A percentile compares a stretch with the other conserved stretches of the same genome.
These are phyloP conservation scores for Drosophila tanythrix DNA, from an alignment of 2,888 invertebrate species.

Conservation along the genomic window DNA sequence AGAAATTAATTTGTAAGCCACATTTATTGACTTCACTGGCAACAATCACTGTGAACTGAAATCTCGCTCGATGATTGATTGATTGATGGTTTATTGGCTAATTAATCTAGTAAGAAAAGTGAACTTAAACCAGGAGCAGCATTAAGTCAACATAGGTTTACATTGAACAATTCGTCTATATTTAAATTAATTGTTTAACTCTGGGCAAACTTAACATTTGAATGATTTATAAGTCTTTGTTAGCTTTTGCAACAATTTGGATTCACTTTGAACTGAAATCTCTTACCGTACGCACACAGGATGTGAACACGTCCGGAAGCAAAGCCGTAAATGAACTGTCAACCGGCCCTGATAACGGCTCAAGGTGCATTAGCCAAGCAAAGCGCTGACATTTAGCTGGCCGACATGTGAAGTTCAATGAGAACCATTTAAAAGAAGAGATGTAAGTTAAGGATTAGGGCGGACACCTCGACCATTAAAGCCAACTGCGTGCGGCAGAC, in stretches of 20 bases:
- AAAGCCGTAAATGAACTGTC: slow-evolving; percentile 66
- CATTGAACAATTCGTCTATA: not conserved
- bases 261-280: slow-evolving; percentile 31
- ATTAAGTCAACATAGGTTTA: not conserved
- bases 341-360: slow-evolving; percentile 32
- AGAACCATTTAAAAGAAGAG: slow-evolving; percentile 1
- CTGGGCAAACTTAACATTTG: too few species aligned
- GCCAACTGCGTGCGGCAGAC: slow-evolving; percentile 67
- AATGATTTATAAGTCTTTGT: too few species aligned
- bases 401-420: slow-evolving; percentile 74
- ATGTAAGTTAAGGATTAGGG: slow-evolving; percentile 10
- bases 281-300: slow-evolving; percentile 30
- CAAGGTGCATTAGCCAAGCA: slow-evolving; percentile 49
- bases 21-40: not conserved
- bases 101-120: too few species aligned
- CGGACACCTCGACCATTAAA: slow-evolving; percentile 65
- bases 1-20: not conserved
- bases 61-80: not conserved
- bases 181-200: not conserved
- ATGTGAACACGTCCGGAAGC: slow-evolving; percentile 55
- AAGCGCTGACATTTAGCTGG: slow-evolving; percentile 33
- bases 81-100: too few species aligned
- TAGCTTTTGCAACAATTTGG: not conserved
- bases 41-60: slow-evolving; percentile 16
- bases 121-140: too few species aligned